Percentiles rank a stretch among this genome's conserved stretches.
These are phyloP conservation scores for Coelinius sp. DNA, from an alignment of 2,888 invertebrate genomes.

Conservation along the genomic window DNA sequence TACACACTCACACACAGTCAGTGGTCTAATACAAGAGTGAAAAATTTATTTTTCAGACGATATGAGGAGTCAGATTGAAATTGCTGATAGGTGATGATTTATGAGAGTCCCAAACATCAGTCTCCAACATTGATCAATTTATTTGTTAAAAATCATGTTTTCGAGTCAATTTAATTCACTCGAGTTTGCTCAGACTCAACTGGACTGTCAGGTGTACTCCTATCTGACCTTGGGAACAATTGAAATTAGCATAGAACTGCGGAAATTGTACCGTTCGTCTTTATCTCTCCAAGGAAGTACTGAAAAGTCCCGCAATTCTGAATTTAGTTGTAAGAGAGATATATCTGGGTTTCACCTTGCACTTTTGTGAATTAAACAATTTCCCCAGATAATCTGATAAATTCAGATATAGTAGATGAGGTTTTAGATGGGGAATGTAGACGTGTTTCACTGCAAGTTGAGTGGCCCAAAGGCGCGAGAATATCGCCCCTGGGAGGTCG, in stretches of 20 bases:
- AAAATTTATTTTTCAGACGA: slow-evolving; percentile 18
- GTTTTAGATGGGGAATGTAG: neutral
- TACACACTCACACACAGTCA: slow-evolving; percentile 27
- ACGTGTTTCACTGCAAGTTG: neutral
- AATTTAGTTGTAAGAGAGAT: slow-evolving; percentile 23
- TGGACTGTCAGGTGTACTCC: slow-evolving; percentile 42
- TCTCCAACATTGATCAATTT: neutral
- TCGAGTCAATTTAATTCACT: neutral
- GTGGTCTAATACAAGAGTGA: neutral
- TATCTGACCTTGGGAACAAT: slow-evolving; percentile 54
- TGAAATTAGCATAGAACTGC: slow-evolving; percentile 49
- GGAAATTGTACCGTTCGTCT: slow-evolving; percentile 45
- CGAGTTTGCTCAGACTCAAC: neutral
- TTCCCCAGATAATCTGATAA: neutral
- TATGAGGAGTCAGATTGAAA: slow-evolving; percentile 35
- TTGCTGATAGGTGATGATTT: slow-evolving; percentile 20
- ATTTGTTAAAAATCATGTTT: neutral
- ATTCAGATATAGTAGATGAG: neutral
- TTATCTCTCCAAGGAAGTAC: slow-evolving; percentile 35
- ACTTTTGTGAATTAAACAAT: slow-evolving; percentile 7
- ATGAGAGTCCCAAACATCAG: neutral
- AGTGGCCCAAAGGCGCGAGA: slow-evolving; percentile 24
- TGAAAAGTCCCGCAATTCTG: slow-evolving; percentile 36
- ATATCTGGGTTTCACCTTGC: slow-evolving; percentile 21
- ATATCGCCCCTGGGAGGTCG: slow-evolving; percentile 54